Evolutionary conservation across 2,113 vertebrate genomes (phyloP).

Genomic region (Andinoacara biseriatus): DNA sequence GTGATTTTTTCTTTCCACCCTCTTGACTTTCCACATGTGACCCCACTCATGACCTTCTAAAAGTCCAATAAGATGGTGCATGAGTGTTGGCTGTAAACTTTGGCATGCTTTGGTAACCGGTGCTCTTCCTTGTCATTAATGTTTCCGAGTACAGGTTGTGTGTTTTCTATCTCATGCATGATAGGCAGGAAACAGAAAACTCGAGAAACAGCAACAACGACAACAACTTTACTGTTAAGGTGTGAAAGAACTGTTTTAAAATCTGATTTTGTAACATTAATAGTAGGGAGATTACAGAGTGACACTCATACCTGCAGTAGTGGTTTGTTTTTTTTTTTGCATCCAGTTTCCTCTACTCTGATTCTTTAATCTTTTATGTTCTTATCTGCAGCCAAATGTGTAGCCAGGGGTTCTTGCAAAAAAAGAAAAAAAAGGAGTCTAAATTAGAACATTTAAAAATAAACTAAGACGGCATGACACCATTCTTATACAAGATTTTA

Average conservation of each 20-base stretch:
- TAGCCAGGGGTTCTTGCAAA: neutral
- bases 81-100: conserved; percentile 24
- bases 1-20: conserved; percentile 42
- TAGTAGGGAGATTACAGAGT: conserved; percentile 13
- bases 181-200: conserved; percentile 60
- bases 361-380: conserved; percentile 25
- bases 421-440: neutral
- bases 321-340: neutral
- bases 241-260: neutral
- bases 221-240: neutral
- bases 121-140: neutral
- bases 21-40: conserved; percentile 28
- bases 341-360: conserved; percentile 4
- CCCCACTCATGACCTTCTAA: conserved; percentile 20
- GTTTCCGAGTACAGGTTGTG: neutral
- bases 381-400: neutral
- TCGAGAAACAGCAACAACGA: neutral
- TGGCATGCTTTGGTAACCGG: neutral
- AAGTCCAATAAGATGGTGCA: neutral
- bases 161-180: neutral
- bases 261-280: conserved; percentile 4
- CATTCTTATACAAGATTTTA: neutral
- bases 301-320: conserved; percentile 2
- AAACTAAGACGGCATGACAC: neutral
- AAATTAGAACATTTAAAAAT: conserved; percentile 46